phyloP scores from a whole-genome alignment of 2,113 vertebrate genomes.

The Nibea albiflora region DNA sequence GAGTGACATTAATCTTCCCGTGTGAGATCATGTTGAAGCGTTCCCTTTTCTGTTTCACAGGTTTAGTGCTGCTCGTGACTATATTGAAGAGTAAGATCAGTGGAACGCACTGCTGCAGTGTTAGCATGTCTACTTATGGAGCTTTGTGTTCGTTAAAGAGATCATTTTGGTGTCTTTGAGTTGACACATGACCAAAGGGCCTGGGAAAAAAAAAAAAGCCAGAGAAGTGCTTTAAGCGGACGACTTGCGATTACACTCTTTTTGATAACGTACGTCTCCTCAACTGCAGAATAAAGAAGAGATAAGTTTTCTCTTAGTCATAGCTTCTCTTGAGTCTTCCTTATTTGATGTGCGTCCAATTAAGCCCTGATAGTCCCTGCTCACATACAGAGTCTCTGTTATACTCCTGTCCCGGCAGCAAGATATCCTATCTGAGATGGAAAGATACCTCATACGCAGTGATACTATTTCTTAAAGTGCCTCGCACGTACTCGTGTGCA shows the following conservation, averaged over 20 bases:
- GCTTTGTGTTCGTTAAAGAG: background rate
- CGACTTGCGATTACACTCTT: background rate
- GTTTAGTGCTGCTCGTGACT: too few species aligned
- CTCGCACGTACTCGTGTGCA: slow-evolving; percentile 45
- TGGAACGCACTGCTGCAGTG: too few species aligned
- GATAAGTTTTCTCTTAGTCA: slow-evolving; percentile 22
- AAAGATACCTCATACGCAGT: slow-evolving; percentile 35
- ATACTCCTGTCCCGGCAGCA: slow-evolving; percentile 37
- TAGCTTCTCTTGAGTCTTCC: slow-evolving; percentile 34
- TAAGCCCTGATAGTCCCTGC: slow-evolving; percentile 39
- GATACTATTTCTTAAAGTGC: slow-evolving; percentile 52
- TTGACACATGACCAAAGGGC: background rate
- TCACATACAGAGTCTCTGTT: slow-evolving; percentile 29
- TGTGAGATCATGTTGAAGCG: background rate
- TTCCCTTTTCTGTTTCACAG: background rate
- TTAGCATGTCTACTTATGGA: background rate
- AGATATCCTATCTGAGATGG: slow-evolving; percentile 48
- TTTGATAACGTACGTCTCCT: slow-evolving; percentile 21
- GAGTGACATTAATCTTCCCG: background rate
- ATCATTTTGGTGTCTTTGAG: background rate
- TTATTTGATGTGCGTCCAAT: slow-evolving; percentile 59
- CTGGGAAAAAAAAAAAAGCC: background rate
- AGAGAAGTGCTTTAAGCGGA: background rate
- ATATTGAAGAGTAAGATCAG: background rate
- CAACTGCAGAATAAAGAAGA: slow-evolving; percentile 31